A percentile compares a stretch with the other conserved stretches of the same genome.
These are phyloP conservation scores for Mormyrus proboscirostris DNA, from an alignment of 2,797 vertebrate genomes.

Conservation along the genomic window DNA sequence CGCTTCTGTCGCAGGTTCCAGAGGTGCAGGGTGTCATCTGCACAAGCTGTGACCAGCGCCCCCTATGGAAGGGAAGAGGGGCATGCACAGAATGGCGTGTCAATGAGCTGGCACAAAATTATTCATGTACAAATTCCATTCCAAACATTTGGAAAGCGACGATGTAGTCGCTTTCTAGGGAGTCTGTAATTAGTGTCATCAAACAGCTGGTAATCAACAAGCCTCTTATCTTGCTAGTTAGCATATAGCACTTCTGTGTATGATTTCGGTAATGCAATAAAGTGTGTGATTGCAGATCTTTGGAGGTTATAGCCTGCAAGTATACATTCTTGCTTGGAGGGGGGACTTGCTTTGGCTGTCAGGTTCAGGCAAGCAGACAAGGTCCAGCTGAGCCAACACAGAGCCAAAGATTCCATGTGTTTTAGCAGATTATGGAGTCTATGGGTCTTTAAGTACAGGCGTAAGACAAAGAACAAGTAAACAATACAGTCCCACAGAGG, in stretches of 20 bases:
- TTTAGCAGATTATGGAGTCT: not conserved
- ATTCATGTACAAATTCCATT: not conserved
- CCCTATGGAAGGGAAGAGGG: conserved; percentile 46
- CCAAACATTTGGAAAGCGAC: not conserved
- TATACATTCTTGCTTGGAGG: not conserved
- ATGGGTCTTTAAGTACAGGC: not conserved
- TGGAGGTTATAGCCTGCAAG: not conserved
- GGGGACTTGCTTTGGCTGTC: not conserved
- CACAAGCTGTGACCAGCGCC: conserved; percentile 71
- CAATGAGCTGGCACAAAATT: not conserved
- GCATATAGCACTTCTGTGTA: not conserved
- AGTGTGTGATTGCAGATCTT: not conserved
- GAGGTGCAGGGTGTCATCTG: conserved; percentile 72
- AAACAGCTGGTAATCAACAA: not conserved
- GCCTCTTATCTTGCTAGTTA: not conserved
- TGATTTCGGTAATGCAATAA: not conserved
- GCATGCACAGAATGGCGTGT: not conserved
- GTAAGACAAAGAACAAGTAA: not conserved
- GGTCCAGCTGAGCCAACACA: not conserved
- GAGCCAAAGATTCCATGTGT: not conserved
- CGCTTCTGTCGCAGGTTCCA: conserved; percentile 75
- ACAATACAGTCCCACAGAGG: not conserved
- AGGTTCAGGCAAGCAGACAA: not conserved
- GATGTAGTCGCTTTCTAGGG: not conserved
- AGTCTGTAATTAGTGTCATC: not conserved